A percentile compares a stretch with the other conserved stretches of the same genome.
These are phyloP conservation scores for Urocynchramus pylzowi DNA, from an alignment of 2,113 vertebrate species.

Conservation along the genomic window DNA sequence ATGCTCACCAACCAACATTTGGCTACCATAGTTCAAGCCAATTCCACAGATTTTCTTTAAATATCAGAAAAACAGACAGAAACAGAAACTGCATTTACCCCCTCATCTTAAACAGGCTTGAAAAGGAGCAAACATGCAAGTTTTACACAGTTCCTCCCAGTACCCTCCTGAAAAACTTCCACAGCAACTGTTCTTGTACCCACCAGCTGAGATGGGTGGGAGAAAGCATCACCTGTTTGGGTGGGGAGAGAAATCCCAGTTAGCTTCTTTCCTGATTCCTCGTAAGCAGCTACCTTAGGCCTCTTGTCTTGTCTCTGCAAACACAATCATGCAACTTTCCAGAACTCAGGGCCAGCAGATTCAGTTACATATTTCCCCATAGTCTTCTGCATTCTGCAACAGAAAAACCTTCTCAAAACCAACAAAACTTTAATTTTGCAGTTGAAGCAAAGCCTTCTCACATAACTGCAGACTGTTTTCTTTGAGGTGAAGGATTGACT, in stretches of 20 bases:
- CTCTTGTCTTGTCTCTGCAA: not conserved
- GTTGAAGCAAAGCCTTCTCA: not conserved
- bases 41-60: not conserved
- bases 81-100: not conserved
- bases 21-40: not conserved
- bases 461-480: not conserved
- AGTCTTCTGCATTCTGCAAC: not conserved
- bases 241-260: not conserved
- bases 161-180: not conserved
- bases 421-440: not conserved
- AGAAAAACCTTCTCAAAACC: not conserved
- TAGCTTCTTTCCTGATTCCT: not conserved
- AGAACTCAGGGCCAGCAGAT: not conserved
- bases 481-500: not conserved
- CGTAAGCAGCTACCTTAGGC: not conserved
- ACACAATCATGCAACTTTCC: not conserved
- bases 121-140: not conserved
- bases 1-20: not conserved
- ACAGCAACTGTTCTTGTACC: not conserved
- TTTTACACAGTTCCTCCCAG: not conserved
- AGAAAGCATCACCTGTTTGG: not conserved
- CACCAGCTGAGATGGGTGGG: not conserved
- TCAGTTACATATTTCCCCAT: not conserved
- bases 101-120: not conserved
- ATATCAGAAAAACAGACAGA: not conserved